These are phyloP conservation scores for Brachionus paranguensis DNA, from an alignment of 1,140 invertebrate genomes.

Conservation along the genomic window DNA sequence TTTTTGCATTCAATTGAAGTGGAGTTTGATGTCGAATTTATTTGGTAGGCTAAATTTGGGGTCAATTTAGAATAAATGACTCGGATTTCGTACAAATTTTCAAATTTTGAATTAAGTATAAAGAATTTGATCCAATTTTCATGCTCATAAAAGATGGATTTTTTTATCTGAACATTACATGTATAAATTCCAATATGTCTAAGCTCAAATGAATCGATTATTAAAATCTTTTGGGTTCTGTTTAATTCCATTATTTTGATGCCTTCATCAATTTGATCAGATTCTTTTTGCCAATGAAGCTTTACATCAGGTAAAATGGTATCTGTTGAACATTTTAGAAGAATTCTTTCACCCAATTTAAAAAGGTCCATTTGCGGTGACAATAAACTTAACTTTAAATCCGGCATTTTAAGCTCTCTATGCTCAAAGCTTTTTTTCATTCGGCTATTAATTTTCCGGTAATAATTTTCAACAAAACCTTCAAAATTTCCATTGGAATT, in stretches of 20 bases:
- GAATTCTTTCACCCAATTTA: not conserved
- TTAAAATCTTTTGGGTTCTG: not conserved
- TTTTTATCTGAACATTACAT: not conserved
- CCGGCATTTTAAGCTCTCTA: not conserved
- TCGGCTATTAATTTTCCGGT: not conserved
- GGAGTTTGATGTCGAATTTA: not conserved
- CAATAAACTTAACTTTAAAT: not conserved
- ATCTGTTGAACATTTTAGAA: not conserved
- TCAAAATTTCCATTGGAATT: not conserved
- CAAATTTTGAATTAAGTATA: not conserved
- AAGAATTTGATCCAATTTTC: slow-evolving; percentile 1
- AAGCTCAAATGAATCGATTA: slow-evolving; percentile 1
- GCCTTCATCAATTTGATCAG: not conserved
- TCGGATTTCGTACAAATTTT: not conserved
- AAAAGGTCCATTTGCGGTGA: not conserved
- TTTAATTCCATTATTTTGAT: not conserved
- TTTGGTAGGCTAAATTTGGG: not conserved
- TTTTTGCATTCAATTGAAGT: not conserved
- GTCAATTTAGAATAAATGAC: slow-evolving; percentile 5
- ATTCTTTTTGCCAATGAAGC: not conserved
- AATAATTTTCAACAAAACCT: not conserved
- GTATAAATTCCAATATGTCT: not conserved
- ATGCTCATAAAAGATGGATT: slow-evolving; percentile 16
- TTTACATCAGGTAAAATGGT: not conserved
- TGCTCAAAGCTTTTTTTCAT: not conserved